Evolutionary conservation across 2,888 invertebrate species (phyloP).

Genomic region (Monopis laevigella): DNA sequence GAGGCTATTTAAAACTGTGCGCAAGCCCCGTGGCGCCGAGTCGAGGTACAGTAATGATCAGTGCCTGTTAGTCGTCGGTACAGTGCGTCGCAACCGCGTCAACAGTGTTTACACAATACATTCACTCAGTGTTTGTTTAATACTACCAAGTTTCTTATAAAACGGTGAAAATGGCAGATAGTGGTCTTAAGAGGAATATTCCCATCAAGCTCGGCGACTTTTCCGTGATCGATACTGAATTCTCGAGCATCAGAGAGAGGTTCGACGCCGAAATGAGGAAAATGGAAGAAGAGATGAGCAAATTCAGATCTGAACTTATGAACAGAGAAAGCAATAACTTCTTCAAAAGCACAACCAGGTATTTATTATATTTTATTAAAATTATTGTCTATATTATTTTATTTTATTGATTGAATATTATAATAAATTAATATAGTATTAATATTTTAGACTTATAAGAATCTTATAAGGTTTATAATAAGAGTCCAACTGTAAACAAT

Average conservation of each 20-base stretch:
- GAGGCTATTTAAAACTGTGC: conserved; percentile 69
- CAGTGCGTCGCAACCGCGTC: conserved; percentile 49
- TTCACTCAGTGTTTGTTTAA: conserved; percentile 59
- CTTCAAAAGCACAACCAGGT: conserved; percentile 91
- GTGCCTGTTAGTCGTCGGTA: conserved; percentile 19
- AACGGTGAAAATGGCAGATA: conserved; percentile 78
- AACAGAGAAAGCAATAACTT: conserved; percentile 92
- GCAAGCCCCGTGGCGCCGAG: conserved; percentile 65
- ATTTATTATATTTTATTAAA: conserved; percentile 36
- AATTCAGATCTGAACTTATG: conserved; percentile 92
- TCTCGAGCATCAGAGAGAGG: conserved; percentile 93
- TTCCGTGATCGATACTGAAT: conserved; percentile 96
- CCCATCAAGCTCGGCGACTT: conserved; percentile 94
- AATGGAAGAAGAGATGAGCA: conserved; percentile 98
- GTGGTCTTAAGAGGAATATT: conserved; percentile 86
- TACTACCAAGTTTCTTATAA: conserved; percentile 39
- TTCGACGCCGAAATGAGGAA: conserved; percentile 98
- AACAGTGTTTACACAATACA: conserved; percentile 52
- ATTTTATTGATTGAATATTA: background rate
- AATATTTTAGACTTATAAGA: no score
- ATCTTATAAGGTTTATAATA: background rate
- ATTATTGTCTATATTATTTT: no score
- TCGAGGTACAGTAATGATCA: conserved; percentile 59
- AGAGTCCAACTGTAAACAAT: background rate
- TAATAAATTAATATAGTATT: background rate